Evolutionary conservation across 2,113 vertebrate species (phyloP).

Genomic region (Sinosuthora webbiana): DNA sequence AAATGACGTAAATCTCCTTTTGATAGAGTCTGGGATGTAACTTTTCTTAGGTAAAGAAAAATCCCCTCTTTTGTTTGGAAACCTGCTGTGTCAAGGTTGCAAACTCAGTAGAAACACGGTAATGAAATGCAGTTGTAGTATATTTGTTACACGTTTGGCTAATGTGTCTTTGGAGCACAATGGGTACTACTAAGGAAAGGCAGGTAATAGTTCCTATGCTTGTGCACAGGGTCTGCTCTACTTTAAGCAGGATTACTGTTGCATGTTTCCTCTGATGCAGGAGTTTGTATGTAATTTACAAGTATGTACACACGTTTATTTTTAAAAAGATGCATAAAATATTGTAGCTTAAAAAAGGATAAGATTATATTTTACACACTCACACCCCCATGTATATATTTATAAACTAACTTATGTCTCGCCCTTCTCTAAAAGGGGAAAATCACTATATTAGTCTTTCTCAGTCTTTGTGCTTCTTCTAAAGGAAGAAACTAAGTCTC

Average conservation of each 20-base stretch:
- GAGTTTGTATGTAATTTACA: not conserved
- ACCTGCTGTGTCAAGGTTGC: not conserved
- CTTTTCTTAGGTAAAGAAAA: not conserved
- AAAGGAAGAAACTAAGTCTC: not conserved
- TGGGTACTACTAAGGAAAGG: not conserved
- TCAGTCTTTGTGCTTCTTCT: not conserved
- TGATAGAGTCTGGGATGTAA: not conserved
- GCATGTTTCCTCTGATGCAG: not conserved
- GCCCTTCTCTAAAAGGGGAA: not conserved
- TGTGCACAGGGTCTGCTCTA: not conserved
- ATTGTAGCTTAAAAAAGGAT: not conserved
- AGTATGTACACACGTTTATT: not conserved
- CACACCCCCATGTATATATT: not conserved
- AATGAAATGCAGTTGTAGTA: not conserved
- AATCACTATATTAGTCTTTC: not conserved
- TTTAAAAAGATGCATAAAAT: not conserved
- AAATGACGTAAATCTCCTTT: not conserved
- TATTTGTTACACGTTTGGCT: not conserved
- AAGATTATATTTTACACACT: not conserved
- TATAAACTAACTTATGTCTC: not conserved
- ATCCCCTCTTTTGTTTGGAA: not conserved
- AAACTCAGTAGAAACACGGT: not conserved
- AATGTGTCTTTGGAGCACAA: not conserved
- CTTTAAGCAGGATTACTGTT: not conserved
- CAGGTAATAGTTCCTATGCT: not conserved